Evolutionary conservation across 2,797 vertebrate genomes (phyloP).

Genomic region (Myioborus melanocephalus): DNA sequence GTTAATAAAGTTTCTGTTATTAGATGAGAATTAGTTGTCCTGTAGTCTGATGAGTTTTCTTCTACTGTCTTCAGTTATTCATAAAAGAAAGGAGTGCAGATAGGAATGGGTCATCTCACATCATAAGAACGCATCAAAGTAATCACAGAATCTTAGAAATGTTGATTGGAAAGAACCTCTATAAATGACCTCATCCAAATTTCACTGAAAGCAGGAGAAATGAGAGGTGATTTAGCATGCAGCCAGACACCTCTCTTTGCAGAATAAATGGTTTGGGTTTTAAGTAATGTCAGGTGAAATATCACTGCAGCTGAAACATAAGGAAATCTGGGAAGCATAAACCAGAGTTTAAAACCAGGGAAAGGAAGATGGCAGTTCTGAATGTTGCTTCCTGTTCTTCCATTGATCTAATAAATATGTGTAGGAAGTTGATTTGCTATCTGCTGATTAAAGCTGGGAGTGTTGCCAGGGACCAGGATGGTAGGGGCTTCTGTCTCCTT

Average conservation of each 20-base stretch:
- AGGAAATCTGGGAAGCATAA: background rate
- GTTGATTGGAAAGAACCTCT: constrained; percentile 9
- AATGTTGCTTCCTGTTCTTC: background rate
- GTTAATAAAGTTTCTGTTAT: constrained; percentile 2
- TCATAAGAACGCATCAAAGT: background rate
- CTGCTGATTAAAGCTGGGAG: background rate
- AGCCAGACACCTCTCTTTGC: background rate
- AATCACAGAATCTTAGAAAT: constrained; percentile 15
- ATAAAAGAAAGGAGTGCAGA: background rate
- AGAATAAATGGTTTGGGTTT: background rate
- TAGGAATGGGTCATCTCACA: background rate
- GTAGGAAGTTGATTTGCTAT: background rate
- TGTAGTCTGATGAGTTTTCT: background rate
- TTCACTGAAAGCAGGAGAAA: background rate
- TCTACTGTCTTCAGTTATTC: background rate
- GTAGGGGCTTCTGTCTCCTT: background rate
- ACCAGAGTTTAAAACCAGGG: background rate
- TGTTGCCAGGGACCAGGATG: background rate
- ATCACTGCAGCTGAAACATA: background rate
- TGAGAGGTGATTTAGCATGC: background rate
- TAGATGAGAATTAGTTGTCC: background rate
- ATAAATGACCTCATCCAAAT: background rate
- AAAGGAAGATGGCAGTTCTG: background rate
- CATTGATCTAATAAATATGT: background rate
- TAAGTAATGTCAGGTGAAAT: background rate